Evolutionary conservation across 2,113 vertebrate species (phyloP), one percentile per base, ranked within the genome.

Genomic region (Symphodus melops): DNA sequence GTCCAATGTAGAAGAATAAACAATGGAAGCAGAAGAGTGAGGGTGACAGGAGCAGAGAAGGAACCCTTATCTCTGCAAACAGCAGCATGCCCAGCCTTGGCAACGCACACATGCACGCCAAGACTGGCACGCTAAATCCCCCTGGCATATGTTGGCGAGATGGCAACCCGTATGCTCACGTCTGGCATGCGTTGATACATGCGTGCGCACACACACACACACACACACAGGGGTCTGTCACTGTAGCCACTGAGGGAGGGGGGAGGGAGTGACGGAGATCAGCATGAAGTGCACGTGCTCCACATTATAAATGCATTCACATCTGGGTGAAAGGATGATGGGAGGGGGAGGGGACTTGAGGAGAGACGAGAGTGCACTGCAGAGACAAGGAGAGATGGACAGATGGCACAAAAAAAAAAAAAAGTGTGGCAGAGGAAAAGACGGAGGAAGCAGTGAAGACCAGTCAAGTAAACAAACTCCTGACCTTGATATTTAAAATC

Each of bases 281-380:
- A 86, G 86, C 82, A 89, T 91, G 85, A 84, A 75, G 73, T 81
- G 82, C 91, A 93, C 87, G 74, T 92, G 88, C 86, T 90, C 75
- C 83, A 89, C 86, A 94, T 93, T 94, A 92, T 91, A 88, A 89
- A 94, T 92, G 89, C 92, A 87, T 88, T 89, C 91, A 93, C 93
- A 94, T 95, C 92, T 94, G 92, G 92, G 85, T 91, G 87, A 86
- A 84, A 81, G 85, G 76, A 85, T 86, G 80, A 88, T 80, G 71
- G 41, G 89, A 58, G 79, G 81, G 81, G 84, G 85, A 80, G 61
- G 85, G 78, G 83, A 76, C 68, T 44, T 71, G 61, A 83, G 66
- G 73, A 78, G 61, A 78, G 79, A 76, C 80, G 71, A 20, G 76
- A 88, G 79, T 72, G 68, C 72, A 79, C 78, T 86, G 72, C 61